These are phyloP conservation scores for Rhegmatorhina hoffmannsi DNA, from an alignment of 2,113 vertebrate genomes.

Conservation along the genomic window DNA sequence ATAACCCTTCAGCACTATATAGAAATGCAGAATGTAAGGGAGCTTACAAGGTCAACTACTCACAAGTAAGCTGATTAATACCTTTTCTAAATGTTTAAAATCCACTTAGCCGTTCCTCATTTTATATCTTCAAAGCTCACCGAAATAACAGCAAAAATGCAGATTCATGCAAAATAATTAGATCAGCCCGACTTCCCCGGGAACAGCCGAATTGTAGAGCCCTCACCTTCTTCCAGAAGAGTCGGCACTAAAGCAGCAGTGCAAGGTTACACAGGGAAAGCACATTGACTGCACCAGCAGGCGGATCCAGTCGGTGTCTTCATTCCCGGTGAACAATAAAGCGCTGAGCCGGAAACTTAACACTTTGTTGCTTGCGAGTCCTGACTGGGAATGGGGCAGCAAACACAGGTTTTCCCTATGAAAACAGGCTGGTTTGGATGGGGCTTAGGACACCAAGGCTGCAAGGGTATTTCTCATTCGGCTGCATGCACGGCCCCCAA, in stretches of 20 bases:
- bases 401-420: not conserved
- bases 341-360: slow-evolving; percentile 42
- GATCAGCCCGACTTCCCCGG: not conserved
- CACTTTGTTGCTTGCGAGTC: not conserved
- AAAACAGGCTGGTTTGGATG: not conserved
- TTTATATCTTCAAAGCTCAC: not conserved
- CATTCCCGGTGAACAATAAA: slow-evolving; percentile 30
- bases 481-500: not conserved
- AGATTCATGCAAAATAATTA: not conserved
- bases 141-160: not conserved
- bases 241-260: not conserved
- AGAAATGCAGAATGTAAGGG: not conserved
- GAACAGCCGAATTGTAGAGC: not conserved
- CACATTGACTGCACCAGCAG: slow-evolving; percentile 25
- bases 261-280: slow-evolving; percentile 46
- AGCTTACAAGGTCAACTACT: slow-evolving; percentile 44
- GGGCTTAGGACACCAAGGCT: not conserved
- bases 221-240: slow-evolving; percentile 56
- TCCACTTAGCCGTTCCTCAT: not conserved
- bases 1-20: not conserved
- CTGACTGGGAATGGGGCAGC: not conserved
- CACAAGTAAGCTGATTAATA: slow-evolving; percentile 38
- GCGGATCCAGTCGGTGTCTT: slow-evolving; percentile 46
- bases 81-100: not conserved
- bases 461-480: not conserved